Evolutionary conservation across 2,888 invertebrate genomes (phyloP), one percentile per base, ranked within the genome.

Genomic region (Andrena haemorrhoa): DNA sequence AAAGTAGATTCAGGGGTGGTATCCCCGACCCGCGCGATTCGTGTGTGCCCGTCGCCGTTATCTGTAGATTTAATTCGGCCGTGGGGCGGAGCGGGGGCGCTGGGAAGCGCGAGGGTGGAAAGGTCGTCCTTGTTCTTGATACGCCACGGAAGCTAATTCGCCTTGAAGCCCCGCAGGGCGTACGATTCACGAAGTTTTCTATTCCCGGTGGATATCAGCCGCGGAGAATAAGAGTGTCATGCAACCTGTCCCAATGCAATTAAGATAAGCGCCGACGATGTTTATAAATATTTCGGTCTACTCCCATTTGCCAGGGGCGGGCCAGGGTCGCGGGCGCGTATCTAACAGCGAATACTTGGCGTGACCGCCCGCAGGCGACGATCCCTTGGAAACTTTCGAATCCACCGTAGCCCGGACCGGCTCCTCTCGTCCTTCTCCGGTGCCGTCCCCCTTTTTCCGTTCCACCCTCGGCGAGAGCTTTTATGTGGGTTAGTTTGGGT

Each of bases 251-350:
- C 82, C 88, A 89, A 88, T 84, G 89, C 88, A 90, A 91, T 91
- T 91, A 91, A 91, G 91, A 92, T 91, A 91, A 91, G 90, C 84
- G 69, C 75, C 76, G 64, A 66, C 84, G 84, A 88, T 90, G 88
- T 91, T 90, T 90, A 89, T 90, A 89, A 88, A 88, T 89, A 89
- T 91, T 86, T 88, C 86, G 60, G 51, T 71, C 64, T 61, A 26
- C 64, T 73, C 72, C 71, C 68, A 49, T 74, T 71, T 71, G 63
- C 72, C 77, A 16, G 64, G 16, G 16, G 41, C 23, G 51, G 63
- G 51, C 23, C 31, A 58, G 73, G 68, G 60, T 58, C 69, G 68
- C 74, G 70, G 41, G 75, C 71, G 49, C 66, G 75, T 89, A 88
- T 89, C 89, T 83, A 82, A 79, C 79, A 64, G 78, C 78, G 77